Conservation (phyloP, 2,888 invertebrate genomes). For the Dolichomitus sp. region DNA sequence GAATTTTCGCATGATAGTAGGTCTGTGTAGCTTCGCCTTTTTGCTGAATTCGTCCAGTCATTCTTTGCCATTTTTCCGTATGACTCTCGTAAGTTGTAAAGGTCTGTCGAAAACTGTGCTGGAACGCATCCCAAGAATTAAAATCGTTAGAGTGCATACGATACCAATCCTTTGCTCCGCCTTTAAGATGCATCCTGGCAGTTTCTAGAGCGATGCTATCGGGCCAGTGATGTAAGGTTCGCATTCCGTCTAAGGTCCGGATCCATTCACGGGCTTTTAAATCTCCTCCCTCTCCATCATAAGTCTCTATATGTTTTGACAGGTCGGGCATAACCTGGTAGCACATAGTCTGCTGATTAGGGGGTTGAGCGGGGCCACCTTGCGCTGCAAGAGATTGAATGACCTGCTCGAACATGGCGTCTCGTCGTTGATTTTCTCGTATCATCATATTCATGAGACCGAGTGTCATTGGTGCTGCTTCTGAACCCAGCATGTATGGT, state of each 20-base stretch:
- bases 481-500: no score
- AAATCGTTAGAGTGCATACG: neutral
- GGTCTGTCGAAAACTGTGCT: neutral
- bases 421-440: neutral
- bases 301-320: neutral
- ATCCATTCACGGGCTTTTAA: slow-evolving; percentile 29
- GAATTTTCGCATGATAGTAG: slow-evolving; percentile 10
- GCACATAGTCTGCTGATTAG: neutral
- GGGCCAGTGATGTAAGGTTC: slow-evolving; percentile 16
- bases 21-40: slow-evolving; percentile 3
- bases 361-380: no score
- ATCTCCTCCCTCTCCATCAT: neutral
- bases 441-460: neutral
- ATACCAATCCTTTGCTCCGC: slow-evolving; percentile 50
- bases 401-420: neutral
- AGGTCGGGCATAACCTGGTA: slow-evolving; percentile 14
- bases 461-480: no score
- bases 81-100: neutral
- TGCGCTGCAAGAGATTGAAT: neutral
- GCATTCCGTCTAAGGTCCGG: neutral
- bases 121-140: slow-evolving; percentile 7
- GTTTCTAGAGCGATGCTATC: slow-evolving; percentile 31
- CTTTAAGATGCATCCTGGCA: slow-evolving; percentile 32
- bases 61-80: slow-evolving; percentile 7
- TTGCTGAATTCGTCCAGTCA: slow-evolving; percentile 14